Evolutionary conservation across 2,888 invertebrate genomes (phyloP), one percentile per base, ranked within the genome.

Genomic region (Hyalella azteca): DNA sequence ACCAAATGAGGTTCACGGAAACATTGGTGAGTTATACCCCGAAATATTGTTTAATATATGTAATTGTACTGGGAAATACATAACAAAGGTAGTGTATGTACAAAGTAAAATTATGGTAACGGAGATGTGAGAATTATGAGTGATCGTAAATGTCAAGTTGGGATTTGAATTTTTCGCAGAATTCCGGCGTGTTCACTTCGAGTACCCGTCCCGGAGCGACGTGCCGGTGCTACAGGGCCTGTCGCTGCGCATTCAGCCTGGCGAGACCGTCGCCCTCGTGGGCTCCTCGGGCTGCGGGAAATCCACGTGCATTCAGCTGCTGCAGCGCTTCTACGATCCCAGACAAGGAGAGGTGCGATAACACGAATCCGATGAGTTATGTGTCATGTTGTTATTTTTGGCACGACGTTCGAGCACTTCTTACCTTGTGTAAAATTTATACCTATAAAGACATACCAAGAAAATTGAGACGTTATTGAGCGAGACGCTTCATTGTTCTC

Each of bases 171-270:
- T n/a, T n/a, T 26, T 54, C 19, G 13, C 81, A 81, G 90, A 91
- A 84, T 91, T 96, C 85, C 90, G 90, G 84, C 89, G 93, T 86
- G 92, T 96, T 0, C 89, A 91, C 48, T 96, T 96, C 87, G 90
- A 90, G 80, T 95, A 95, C 87, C 95, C 95, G 0, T 92, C 94
- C 0, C 89, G 95, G 66, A 89, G 91, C 13, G 92, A 93, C 86
- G 92, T 94, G 3, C 90, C 92, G 86, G 89, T 90, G 77, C 87
- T 94, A 73, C 90, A 91, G 87, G 93, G 92, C 0, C 88, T 87
- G 36, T 82, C 81, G 54, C 78, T 87, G 11, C 80, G 81, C 29
- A 81, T 87, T 41, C 77, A 85, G 13, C 79, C 83, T n/a, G 86
- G 86, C 3, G 73, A 86, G 82, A 86, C 85, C 11, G 85, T 87